Evolutionary conservation across 1,140 invertebrate species (phyloP).

Genomic region (Parapsyche elsis): DNA sequence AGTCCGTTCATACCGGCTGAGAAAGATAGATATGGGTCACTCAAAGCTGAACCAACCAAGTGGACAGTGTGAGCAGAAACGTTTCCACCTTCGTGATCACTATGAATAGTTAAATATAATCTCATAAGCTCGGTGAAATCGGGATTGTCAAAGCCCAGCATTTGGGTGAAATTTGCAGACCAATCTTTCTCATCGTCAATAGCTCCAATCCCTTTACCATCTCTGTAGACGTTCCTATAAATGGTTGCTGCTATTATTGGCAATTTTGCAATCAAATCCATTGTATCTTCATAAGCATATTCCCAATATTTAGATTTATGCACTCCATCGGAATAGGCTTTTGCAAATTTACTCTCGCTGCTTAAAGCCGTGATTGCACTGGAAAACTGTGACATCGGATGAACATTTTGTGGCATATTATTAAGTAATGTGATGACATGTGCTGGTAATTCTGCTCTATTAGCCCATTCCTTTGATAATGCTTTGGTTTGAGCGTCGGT

Average conservation of each 20-base stretch:
- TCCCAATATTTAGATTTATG: conserved; percentile 89
- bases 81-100: conserved; percentile 92
- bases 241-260: conserved; percentile 95
- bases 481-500: conserved; percentile 78
- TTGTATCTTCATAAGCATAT: conserved; percentile 91
- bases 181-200: conserved; percentile 93
- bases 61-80: conserved; percentile 91
- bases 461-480: conserved; percentile 86
- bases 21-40: conserved; percentile 90
- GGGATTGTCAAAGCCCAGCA: conserved; percentile 90
- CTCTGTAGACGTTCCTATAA: conserved; percentile 89
- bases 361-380: conserved; percentile 93
- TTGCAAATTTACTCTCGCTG: conserved; percentile 93
- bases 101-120: conserved; percentile 95
- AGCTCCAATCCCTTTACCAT: conserved; percentile 86
- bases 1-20: conserved; percentile 90
- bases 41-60: conserved; percentile 90
- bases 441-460: conserved; percentile 78
- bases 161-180: conserved; percentile 92
- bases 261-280: conserved; percentile 96
- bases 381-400: conserved; percentile 96
- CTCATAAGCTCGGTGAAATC: conserved; percentile 94
- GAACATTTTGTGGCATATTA: conserved; percentile 90
- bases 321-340: conserved; percentile 88
- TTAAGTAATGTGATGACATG: conserved; percentile 96